Evolutionary conservation across 2,888 invertebrate species (phyloP), one percentile per base, ranked within the genome.

Genomic region (Ennomos erosarius): DNA sequence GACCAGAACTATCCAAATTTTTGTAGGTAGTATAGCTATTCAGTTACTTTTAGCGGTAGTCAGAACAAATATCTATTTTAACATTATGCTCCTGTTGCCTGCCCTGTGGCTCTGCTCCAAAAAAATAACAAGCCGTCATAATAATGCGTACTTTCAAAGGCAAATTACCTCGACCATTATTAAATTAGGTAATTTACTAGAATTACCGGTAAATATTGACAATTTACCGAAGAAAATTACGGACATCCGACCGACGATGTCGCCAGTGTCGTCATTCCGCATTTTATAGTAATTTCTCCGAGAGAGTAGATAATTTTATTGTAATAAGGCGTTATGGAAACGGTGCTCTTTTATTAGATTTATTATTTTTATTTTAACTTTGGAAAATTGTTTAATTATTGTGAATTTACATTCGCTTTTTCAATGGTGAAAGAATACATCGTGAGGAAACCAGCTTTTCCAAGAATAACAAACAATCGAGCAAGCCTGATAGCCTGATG

Each of bases 121-220:
- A 42, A 35, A 43, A 34, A 39, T 45, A 43, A 49, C 43, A 45
- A 62, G 16, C 33, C 26, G n/a, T 44, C 48, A 26, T 36, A 49
- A 46, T 39, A 52, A 59, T 50, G 42, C 52, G 57, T 60, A 58
- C 55, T 65, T 62, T 51, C 50, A 46, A 45, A 54, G 16, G 34
- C 10, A 55, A 59, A 55, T 59, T 59, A 55, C 55, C 37, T 10
- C 33, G 42, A 35, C 69, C 71, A 65, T 64, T 67, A 64, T 59
- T 10, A 69, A 71, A 62, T 67, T 66, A 65, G 63, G 71, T 71
- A 71, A 75, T 75, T 75, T 73, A 36, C 45, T 65, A 55, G 66
- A 73, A 75, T 75, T 75, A 71, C 65, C 26, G 62, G 46, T 67
- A 66, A 74, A 73, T 74, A 75, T 75, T 71, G 73, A 62, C 73